Base-by-base conservation (phyloP, 2,797 vertebrate species). In the Sphaeramia orbicularis region DNA sequence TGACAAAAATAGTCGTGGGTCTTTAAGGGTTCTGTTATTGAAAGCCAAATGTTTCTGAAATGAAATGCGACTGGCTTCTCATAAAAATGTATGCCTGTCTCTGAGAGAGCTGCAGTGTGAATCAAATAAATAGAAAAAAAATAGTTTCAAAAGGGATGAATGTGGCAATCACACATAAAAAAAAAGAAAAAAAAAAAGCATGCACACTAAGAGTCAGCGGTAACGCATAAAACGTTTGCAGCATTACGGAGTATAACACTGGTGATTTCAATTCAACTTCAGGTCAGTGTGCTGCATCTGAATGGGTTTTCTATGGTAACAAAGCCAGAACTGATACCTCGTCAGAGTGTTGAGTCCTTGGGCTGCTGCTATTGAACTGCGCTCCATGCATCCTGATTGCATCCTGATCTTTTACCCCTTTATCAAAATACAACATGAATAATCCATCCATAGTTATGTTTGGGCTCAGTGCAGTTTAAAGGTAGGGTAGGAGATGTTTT, bases 131-230 rank as follows among this genome's bases (percentile, higher is more conserved):
- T 58, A n/a, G n/a, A n/a, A n/a, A n/a, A n/a, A n/a, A n/a, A n/a
- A n/a, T n/a, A n/a, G n/a, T 71, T 67, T 30, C 4, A 62, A 61
- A 77, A 30, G 32, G 27, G 27, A n/a, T 9, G 58, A 80, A 68
- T 71, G 18, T 60, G 21, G 53, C 70, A 66, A 45, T 78, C 71
- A 78, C 15, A 54, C 18, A n/a, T n/a, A n/a, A n/a, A n/a, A n/a
- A 50, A 42, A 56, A 69, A 43, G 78, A 37, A 6, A 0, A 18
- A 69, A 71, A 66, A 47, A 56, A 41, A n/a, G n/a, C n/a, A n/a
- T n/a, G n/a, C n/a, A n/a, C n/a, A n/a, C n/a, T n/a, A n/a, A n/a
- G n/a, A n/a, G n/a, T n/a, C 67, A 54, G 38, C 6, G 6, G 14
- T 10, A 42, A 47, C 42, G 56, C 60, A 44, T 41, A 36, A 24